Conservation (phyloP, 2,888 invertebrate species). For the Drosophila fulvimacula region DNA sequence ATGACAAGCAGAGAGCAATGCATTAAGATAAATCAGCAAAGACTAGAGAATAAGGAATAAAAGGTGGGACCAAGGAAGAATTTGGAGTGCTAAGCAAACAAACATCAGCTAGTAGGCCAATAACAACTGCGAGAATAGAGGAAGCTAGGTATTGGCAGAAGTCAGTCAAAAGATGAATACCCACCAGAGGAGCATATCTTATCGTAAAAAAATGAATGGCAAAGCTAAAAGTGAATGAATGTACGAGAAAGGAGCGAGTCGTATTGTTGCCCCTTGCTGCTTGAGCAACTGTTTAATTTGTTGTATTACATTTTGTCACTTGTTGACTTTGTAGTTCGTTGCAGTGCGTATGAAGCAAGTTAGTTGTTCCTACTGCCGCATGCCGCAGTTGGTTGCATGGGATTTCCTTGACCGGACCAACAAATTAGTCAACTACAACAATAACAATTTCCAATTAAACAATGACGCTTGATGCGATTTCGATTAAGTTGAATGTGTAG, state of each 20-base stretch:
- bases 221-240: not conserved
- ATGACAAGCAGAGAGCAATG: not conserved
- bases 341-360: conserved; percentile 1
- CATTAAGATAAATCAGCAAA: not conserved
- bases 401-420: conserved; percentile 36
- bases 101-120: too few relatives aligned
- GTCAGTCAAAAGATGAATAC: too few relatives aligned
- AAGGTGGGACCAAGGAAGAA: not conserved
- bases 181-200: not conserved
- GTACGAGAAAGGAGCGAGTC: not conserved
- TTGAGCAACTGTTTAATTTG: not conserved
- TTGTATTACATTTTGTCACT: not conserved
- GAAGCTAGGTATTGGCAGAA: not conserved
- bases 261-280: not conserved
- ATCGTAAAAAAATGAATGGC: not conserved
- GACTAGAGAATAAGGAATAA: not conserved
- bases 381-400: conserved; percentile 22
- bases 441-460: conserved; percentile 66
- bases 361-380: conserved; percentile 43
- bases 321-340: not conserved
- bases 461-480: conserved; percentile 51
- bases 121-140: not conserved
- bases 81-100: too few relatives aligned
- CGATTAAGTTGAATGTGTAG: conserved; percentile 53
- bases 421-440: conserved; percentile 21